These are phyloP conservation scores for Drosophila suzukii DNA, from an alignment of 1,140 invertebrate genomes.

Conservation along the genomic window DNA sequence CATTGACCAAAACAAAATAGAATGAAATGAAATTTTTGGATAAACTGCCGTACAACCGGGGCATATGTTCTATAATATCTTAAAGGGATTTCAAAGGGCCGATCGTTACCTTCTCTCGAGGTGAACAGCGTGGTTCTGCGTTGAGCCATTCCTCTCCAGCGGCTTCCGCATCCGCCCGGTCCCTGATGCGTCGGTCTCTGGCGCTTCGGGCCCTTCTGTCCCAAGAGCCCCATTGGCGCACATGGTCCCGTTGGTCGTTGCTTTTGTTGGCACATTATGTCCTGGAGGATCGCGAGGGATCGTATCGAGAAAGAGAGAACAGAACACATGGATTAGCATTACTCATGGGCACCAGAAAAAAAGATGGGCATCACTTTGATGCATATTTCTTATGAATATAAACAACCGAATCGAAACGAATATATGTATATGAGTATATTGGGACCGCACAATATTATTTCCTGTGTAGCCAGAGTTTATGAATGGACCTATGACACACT, in stretches of 20 bases:
- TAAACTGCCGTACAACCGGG: not conserved
- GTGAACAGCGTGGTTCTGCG: slow-evolving; percentile 97
- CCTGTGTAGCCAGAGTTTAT: slow-evolving; percentile 2
- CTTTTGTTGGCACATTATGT: slow-evolving; percentile 85
- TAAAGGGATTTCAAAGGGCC: not conserved
- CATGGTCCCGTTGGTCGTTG: slow-evolving; percentile 84
- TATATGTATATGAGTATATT: too few species aligned
- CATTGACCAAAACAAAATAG: too few species aligned
- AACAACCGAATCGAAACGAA: not conserved
- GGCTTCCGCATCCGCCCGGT: slow-evolving; percentile 84
- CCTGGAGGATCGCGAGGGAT: slow-evolving; percentile 51
- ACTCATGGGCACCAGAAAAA: slow-evolving; percentile 11
- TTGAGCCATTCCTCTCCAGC: slow-evolving; percentile 95
- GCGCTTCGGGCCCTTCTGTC: slow-evolving; percentile 84
- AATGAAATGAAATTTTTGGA: too few species aligned
- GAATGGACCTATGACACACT: slow-evolving; percentile 9
- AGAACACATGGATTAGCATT: slow-evolving; percentile 37
- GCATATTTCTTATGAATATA: not conserved
- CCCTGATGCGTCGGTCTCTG: slow-evolving; percentile 85
- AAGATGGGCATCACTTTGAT: not conserved
- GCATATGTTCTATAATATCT: not conserved
- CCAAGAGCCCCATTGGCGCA: slow-evolving; percentile 83
- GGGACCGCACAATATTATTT: not conserved
- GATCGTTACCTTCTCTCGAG: slow-evolving; percentile 92
- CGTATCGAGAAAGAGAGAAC: slow-evolving; percentile 8